Percentiles rank a stretch among this genome's conserved stretches.
These are phyloP conservation scores for Leuciscus waleckii DNA, from an alignment of 2,797 vertebrate genomes.

Conservation along the genomic window DNA sequence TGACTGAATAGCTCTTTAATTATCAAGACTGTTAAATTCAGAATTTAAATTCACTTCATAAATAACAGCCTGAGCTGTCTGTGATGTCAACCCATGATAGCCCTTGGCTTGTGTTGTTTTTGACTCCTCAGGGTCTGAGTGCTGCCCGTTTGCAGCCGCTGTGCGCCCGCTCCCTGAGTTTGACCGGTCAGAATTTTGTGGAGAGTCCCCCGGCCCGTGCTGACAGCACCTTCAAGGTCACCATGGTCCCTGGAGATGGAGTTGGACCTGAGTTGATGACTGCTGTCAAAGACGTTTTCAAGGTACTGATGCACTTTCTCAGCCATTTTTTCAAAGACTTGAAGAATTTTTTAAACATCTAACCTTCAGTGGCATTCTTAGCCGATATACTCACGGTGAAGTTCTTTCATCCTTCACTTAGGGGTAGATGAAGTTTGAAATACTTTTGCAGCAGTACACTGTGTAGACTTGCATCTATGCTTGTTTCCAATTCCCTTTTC, in stretches of 20 bases:
- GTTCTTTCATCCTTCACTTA: background rate
- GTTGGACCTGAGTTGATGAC: conserved; percentile 93
- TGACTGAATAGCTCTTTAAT: background rate
- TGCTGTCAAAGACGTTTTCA: conserved; percentile 92
- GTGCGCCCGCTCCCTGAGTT: conserved; percentile 68
- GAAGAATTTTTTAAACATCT: background rate
- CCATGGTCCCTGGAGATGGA: conserved; percentile 91
- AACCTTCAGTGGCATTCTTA: background rate
- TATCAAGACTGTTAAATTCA: background rate
- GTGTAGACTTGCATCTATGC: background rate
- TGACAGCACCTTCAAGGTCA: conserved; percentile 88
- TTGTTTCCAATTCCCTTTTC: background rate
- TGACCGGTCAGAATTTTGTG: conserved; percentile 65
- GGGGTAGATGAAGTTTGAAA: background rate
- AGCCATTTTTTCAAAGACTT: background rate
- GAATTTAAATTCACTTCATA: background rate
- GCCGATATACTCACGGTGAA: background rate
- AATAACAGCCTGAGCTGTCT: background rate
- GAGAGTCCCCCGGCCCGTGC: conserved; percentile 74
- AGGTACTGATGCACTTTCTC: conserved; percentile 71
- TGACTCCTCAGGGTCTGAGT: conserved; percentile 67
- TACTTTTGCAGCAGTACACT: background rate
- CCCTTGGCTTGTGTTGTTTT: background rate
- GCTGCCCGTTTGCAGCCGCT: conserved; percentile 69
- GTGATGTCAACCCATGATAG: background rate